These are phyloP conservation scores for Champsocephalus esox DNA, from an alignment of 2,797 vertebrate genomes.

Conservation along the genomic window DNA sequence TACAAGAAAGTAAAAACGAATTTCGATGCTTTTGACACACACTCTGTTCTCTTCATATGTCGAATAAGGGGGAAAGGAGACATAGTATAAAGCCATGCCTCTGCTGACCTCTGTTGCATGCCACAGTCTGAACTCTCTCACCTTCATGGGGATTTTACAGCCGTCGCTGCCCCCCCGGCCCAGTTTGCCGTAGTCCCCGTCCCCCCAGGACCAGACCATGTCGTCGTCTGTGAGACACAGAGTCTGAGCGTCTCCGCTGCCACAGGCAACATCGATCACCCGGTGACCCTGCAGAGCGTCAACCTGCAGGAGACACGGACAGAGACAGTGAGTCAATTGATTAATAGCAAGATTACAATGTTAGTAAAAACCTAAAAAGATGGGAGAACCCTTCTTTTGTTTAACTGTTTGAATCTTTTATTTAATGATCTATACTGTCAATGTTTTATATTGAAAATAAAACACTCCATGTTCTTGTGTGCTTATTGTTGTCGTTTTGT, in stretches of 20 bases:
- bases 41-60: neutral
- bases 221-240: slow-evolving; percentile 97
- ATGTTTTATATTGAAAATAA: too few relatives aligned
- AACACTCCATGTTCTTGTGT: too few relatives aligned
- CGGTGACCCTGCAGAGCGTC: slow-evolving; percentile 96
- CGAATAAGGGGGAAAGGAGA: neutral
- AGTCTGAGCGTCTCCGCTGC: slow-evolving; percentile 97
- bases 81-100: neutral
- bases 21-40: too few relatives aligned
- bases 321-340: too few relatives aligned
- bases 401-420: too few relatives aligned
- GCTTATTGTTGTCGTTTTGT: too few relatives aligned
- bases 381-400: too few relatives aligned
- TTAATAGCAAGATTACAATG: too few relatives aligned
- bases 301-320: slow-evolving; percentile 84
- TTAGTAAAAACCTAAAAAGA: too few relatives aligned
- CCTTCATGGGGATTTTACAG: slow-evolving; percentile 99
- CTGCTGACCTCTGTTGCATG: slow-evolving; percentile 6
- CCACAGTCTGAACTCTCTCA: slow-evolving; percentile 61
- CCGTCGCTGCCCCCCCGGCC: slow-evolving; percentile 97
- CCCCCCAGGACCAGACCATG: slow-evolving; percentile 99
- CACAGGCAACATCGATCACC: slow-evolving; percentile 97
- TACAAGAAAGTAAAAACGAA: neutral
- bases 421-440: too few relatives aligned
- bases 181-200: slow-evolving; percentile 98